phyloP scores from a whole-genome alignment of 2,113 vertebrate genomes.

The Eulemur rufifrons region DNA sequence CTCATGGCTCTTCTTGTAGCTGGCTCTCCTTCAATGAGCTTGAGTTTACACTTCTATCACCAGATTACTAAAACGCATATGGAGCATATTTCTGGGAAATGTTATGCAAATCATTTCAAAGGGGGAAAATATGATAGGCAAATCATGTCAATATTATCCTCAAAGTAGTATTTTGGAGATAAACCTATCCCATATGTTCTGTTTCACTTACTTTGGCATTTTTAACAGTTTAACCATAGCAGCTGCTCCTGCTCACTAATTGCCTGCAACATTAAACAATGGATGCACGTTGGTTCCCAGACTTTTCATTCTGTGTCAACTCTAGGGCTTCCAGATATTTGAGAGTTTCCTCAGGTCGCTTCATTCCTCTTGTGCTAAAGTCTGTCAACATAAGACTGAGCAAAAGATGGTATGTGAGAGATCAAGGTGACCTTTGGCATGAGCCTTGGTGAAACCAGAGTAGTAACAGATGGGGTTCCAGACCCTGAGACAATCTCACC shows the following conservation, averaged over 20 bases:
- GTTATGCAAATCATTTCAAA: slow-evolving; percentile 80
- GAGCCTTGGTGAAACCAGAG: slow-evolving; percentile 14
- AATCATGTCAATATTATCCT: slow-evolving; percentile 82
- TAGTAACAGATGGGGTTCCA: slow-evolving; percentile 45
- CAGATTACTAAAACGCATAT: slow-evolving; percentile 65
- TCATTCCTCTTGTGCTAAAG: slow-evolving; percentile 74
- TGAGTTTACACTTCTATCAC: slow-evolving; percentile 60
- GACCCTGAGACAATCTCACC: slow-evolving; percentile 1
- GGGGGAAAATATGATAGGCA: slow-evolving; percentile 78
- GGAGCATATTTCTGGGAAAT: slow-evolving; percentile 83
- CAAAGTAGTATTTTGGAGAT: slow-evolving; percentile 77
- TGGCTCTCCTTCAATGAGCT: slow-evolving; percentile 61
- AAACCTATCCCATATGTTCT: slow-evolving; percentile 81
- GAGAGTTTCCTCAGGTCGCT: slow-evolving; percentile 51
- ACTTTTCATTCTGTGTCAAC: slow-evolving; percentile 48
- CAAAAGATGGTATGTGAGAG: neutral
- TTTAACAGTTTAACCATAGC: slow-evolving; percentile 74
- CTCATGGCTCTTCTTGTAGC: neutral
- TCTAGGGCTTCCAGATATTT: slow-evolving; percentile 60
- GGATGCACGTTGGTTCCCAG: slow-evolving; percentile 67
- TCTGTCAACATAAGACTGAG: neutral
- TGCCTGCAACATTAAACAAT: slow-evolving; percentile 76
- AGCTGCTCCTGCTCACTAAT: slow-evolving; percentile 81
- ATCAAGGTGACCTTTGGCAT: slow-evolving; percentile 40
- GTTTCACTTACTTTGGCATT: slow-evolving; percentile 68